Evolutionary conservation across 2,113 vertebrate genomes (phyloP).

Genomic region (Raphicerus campestris): DNA sequence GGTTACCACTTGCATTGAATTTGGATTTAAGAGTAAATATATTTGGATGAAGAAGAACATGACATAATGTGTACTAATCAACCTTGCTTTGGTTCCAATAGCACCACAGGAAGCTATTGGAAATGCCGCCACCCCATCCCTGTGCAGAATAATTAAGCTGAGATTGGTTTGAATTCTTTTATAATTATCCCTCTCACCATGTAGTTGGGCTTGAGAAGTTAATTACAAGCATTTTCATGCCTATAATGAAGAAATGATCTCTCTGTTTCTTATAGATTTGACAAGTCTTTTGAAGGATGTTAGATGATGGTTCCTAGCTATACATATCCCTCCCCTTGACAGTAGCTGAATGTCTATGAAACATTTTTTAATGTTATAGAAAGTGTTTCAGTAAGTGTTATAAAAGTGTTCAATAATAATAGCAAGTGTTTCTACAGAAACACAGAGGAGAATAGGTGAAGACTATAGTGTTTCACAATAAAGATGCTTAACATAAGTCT

Average conservation of each 20-base stretch:
- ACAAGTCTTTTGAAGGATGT: constrained; percentile 50
- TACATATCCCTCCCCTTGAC: background rate
- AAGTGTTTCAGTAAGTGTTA: constrained; percentile 20
- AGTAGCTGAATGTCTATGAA: background rate
- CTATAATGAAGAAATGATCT: constrained; percentile 68
- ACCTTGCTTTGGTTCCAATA: constrained; percentile 29
- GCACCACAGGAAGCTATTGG: constrained; percentile 62
- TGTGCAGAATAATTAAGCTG: constrained; percentile 65
- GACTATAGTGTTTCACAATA: background rate
- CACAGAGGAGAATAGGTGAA: background rate
- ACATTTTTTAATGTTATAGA: background rate
- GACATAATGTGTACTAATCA: constrained; percentile 2
- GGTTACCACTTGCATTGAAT: background rate
- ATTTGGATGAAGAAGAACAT: background rate
- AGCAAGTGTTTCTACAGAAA: background rate
- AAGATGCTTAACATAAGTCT: background rate
- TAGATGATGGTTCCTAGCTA: background rate
- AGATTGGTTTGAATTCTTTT: constrained; percentile 66
- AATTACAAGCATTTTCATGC: constrained; percentile 71
- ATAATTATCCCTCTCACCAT: constrained; percentile 70
- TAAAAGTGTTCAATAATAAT: too few species aligned
- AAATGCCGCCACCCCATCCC: constrained; percentile 8
- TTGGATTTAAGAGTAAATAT: background rate
- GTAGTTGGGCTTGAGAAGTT: constrained; percentile 68
- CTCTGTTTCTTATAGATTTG: constrained; percentile 41